Evolutionary conservation across 2,888 invertebrate species (phyloP).

Genomic region (Cyclophora punctaria): DNA sequence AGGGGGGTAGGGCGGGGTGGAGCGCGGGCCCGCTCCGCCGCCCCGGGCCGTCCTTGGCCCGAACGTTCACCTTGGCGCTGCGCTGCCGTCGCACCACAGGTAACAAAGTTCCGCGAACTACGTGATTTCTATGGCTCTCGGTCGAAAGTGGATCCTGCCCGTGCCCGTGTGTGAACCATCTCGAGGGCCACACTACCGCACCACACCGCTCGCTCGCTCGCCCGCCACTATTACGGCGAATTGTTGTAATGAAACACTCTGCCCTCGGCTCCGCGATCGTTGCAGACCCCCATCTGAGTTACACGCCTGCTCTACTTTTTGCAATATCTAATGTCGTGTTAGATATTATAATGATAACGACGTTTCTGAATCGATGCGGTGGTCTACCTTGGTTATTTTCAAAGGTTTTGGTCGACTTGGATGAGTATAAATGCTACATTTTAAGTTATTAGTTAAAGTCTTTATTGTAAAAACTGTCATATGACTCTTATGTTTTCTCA

Average conservation of each 20-base stretch:
- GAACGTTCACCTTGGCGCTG: conserved; percentile 74
- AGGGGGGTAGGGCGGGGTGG: conserved; percentile 26
- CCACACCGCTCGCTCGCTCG: conserved; percentile 4
- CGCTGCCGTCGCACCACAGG: conserved; percentile 67
- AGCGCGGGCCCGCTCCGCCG: conserved; percentile 54
- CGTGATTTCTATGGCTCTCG: conserved; percentile 71
- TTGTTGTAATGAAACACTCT: conserved; percentile 13
- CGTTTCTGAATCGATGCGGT: conserved; percentile 41
- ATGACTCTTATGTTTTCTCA: conserved; percentile 26
- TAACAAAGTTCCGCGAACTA: conserved; percentile 75
- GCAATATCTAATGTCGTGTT: conserved; percentile 39
- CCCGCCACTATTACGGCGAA: conserved; percentile 8
- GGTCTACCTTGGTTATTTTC: conserved; percentile 29
- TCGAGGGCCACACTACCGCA: conserved; percentile 35
- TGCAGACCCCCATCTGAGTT: conserved; percentile 24
- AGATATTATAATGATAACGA: conserved; percentile 20
- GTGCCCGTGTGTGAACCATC: conserved; percentile 24
- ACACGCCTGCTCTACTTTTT: conserved; percentile 34
- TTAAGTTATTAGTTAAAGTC: too few relatives aligned
- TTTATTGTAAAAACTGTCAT: too few relatives aligned
- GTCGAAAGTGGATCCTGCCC: conserved; percentile 63
- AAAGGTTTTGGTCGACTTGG: too few relatives aligned
- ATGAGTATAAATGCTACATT: too few relatives aligned
- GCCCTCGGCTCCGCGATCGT: conserved; percentile 2
- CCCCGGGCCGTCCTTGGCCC: conserved; percentile 70